Percentiles rank a stretch among this genome's conserved stretches.
These are phyloP conservation scores for Poeciliopsis infans DNA, from an alignment of 2,797 vertebrate species.

Conservation along the genomic window DNA sequence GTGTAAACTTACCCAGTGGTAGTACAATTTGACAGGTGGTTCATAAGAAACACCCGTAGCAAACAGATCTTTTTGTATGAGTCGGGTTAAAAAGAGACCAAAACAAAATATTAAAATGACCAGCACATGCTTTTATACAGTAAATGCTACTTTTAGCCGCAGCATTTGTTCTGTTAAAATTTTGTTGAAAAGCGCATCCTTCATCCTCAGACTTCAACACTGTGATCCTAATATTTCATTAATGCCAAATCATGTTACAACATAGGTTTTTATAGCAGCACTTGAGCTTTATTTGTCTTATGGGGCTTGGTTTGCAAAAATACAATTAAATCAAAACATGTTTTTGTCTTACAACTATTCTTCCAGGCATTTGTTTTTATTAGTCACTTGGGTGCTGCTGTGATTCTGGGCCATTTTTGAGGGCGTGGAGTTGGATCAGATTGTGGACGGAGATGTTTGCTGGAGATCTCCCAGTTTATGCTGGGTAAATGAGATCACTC, in stretches of 20 bases:
- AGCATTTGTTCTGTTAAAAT: background rate
- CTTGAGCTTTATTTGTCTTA: background rate
- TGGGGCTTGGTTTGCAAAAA: background rate
- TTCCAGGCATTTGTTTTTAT: slow-evolving; percentile 30
- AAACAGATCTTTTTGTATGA: background rate
- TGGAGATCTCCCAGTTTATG: slow-evolving; percentile 57
- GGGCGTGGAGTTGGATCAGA: slow-evolving; percentile 49
- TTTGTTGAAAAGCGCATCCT: background rate
- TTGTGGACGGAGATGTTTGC: slow-evolving; percentile 51
- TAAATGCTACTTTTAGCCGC: background rate
- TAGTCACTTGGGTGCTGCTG: slow-evolving; percentile 11
- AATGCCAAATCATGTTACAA: background rate
- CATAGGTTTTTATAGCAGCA: background rate
- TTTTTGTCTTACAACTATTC: background rate
- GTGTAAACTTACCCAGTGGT: background rate
- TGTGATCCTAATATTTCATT: background rate
- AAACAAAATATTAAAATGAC: background rate
- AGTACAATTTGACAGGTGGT: background rate
- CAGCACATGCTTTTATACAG: background rate
- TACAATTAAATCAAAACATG: background rate
- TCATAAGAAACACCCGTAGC: background rate
- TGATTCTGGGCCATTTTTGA: slow-evolving; percentile 44
- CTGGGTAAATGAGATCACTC: slow-evolving; percentile 63
- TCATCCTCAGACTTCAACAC: background rate
- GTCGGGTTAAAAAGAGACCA: background rate